Evolutionary conservation across 2,888 invertebrate genomes (phyloP), one percentile per base, ranked within the genome.

Genomic region (Rapana venosa): DNA sequence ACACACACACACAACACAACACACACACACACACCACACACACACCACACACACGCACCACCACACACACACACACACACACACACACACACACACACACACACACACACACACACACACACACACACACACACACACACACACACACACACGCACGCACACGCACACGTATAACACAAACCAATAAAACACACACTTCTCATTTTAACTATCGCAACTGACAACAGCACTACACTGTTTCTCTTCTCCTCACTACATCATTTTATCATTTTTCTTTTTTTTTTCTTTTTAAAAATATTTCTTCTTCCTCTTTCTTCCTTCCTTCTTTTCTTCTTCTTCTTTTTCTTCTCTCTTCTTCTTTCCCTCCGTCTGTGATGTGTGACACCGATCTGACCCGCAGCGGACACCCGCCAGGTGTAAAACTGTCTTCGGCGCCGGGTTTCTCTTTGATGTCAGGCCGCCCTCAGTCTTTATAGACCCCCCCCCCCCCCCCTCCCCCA

Each of bases 1-100:
- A n/a, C n/a, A n/a, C 70, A 47, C 8, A 47, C 47, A 47, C 47
- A 47, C 47, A 47, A 47, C 47, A 47, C 47, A 47, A 47, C 47
- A 88, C 58, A 88, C 47, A 88, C 32, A 79, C 77, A 77, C 5
- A 79, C 58, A 88, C 58, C 77, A 77, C 56, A 36, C 74, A 87
- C 56, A 87, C 77, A 77, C n/a, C 47, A 77, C 26, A 77, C 35
- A 77, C 56, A 77, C 47, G 77, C 30, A 77, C 87, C n/a, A 77
- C 56, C 58, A 79, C 77, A 77, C 56, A 36, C 74, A 87, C 56
- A 87, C 77, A 77, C n/a, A 87, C 47, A 77, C 26, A 77, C 35
- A 77, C 56, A 77, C 47, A 87, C 30, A 77, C 87, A 87, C 56
- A 77, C 77, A 87, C 30, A 87, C 0, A 83, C 83, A 83, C 1